Evolutionary conservation across 2,113 vertebrate species (phyloP).

Genomic region (Tonatia bakeri): DNA sequence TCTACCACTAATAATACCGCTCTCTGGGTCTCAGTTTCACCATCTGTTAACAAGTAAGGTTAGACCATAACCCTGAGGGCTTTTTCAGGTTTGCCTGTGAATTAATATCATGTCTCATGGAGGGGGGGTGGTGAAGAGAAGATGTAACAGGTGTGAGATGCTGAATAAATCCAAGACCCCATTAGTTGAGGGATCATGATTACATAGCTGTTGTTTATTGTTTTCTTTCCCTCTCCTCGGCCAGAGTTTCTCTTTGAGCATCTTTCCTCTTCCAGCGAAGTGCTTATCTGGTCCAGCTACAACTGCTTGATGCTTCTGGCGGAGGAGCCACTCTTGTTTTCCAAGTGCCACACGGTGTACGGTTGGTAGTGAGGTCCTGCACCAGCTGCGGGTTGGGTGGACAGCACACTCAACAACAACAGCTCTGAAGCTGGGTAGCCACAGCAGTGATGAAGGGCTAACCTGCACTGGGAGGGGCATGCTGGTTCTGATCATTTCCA

Average conservation of each 20-base stretch:
- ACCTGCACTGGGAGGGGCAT: neutral
- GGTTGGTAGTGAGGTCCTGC: constrained; percentile 81
- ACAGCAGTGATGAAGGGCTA: neutral
- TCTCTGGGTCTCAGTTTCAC: neutral
- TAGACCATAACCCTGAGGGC: neutral
- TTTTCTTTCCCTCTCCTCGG: neutral
- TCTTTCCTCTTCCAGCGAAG: constrained; percentile 84
- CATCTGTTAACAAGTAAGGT: neutral
- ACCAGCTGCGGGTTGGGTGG: neutral
- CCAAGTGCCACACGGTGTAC: constrained; percentile 95
- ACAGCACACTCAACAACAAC: too few relatives aligned
- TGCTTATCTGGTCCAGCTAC: constrained; percentile 90
- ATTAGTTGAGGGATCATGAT: neutral
- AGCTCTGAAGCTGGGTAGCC: neutral
- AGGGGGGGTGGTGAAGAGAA: neutral
- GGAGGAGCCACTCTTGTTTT: constrained; percentile 92
- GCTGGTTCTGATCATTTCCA: neutral
- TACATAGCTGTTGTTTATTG: neutral
- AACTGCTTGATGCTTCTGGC: constrained; percentile 89
- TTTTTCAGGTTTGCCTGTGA: constrained; percentile 1
- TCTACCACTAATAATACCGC: neutral
- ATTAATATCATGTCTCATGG: neutral
- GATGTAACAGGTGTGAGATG: neutral
- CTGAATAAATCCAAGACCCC: neutral
- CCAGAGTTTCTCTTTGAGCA: constrained; percentile 89